A percentile compares a stretch with the other conserved stretches of the same genome.
These are phyloP conservation scores for Pyrgus malvae DNA, from an alignment of 2,888 invertebrate genomes.

Conservation along the genomic window DNA sequence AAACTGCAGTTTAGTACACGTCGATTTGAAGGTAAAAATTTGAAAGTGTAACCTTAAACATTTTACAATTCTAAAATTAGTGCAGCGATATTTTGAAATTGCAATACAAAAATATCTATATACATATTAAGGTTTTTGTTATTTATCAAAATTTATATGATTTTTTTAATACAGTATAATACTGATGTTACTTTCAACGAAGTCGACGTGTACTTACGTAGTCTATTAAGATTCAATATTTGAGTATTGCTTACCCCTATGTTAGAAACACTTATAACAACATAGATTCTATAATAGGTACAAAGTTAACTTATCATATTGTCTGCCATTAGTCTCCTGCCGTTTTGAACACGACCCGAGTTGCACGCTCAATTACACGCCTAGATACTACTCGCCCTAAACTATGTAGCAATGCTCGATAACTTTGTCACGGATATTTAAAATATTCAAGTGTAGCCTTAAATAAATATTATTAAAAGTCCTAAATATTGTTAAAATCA, in stretches of 20 bases:
- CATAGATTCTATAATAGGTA: slow-evolving; percentile 29
- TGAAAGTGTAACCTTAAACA: neutral
- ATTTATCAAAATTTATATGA: slow-evolving; percentile 9
- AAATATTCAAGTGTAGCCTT: no score
- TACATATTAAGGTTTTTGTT: neutral
- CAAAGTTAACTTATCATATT: slow-evolving; percentile 45
- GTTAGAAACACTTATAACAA: slow-evolving; percentile 28
- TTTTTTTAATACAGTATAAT: neutral
- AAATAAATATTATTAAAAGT: no score
- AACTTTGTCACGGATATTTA: slow-evolving; percentile 13
- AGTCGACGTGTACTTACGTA: slow-evolving; percentile 5
- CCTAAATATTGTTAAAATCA: no score
- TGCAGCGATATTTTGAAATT: neutral
- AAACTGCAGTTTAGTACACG: neutral
- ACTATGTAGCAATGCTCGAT: slow-evolving; percentile 16
- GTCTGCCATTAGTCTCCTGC: slow-evolving; percentile 79
- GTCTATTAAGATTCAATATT: slow-evolving; percentile 16
- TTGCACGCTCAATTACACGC: slow-evolving; percentile 12
- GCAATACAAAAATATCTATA: slow-evolving; percentile 19
- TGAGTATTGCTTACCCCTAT: slow-evolving; percentile 28
- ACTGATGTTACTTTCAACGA: slow-evolving; percentile 2
- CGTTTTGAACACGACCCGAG: slow-evolving; percentile 53
- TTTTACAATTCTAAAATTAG: neutral
- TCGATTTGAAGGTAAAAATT: slow-evolving; percentile 5
- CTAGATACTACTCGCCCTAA: slow-evolving; percentile 13